A percentile compares a stretch with the other conserved stretches of the same genome.
Conservation (phyloP, 2,888 invertebrate genomes). For the Aethes cnicana region DNA sequence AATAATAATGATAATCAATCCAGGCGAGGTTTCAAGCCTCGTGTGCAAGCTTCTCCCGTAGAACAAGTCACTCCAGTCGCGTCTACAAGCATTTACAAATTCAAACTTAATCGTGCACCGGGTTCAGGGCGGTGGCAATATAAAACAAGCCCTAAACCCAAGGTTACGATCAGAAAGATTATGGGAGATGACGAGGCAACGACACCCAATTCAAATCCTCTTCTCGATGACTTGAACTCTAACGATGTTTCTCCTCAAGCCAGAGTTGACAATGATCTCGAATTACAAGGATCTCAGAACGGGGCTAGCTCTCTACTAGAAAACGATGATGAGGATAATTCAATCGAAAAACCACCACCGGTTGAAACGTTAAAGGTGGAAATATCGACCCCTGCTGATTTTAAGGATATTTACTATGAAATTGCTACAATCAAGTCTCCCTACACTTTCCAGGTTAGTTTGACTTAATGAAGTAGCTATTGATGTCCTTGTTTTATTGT, state of each 20-base stretch:
- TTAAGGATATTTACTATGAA: slow-evolving; percentile 92
- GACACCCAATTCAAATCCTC: slow-evolving; percentile 69
- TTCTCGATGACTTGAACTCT: slow-evolving; percentile 67
- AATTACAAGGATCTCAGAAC: slow-evolving; percentile 87
- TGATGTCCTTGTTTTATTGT: neutral
- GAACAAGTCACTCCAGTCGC: slow-evolving; percentile 76
- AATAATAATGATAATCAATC: slow-evolving; percentile 67
- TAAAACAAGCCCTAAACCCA: slow-evolving; percentile 93
- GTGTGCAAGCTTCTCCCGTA: slow-evolving; percentile 80
- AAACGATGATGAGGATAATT: slow-evolving; percentile 84
- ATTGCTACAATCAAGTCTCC: slow-evolving; percentile 95
- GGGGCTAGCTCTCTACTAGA: slow-evolving; percentile 84
- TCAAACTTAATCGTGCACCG: slow-evolving; percentile 90
- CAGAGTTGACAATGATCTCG: slow-evolving; percentile 85
- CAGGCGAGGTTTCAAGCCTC: slow-evolving; percentile 87
- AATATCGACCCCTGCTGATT: slow-evolving; percentile 93
- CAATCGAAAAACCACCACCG: slow-evolving; percentile 84
- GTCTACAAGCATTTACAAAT: slow-evolving; percentile 87
- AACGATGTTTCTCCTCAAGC: slow-evolving; percentile 82
- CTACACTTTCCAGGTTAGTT: slow-evolving; percentile 91
- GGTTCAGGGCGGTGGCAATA: slow-evolving; percentile 95
- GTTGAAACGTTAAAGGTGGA: slow-evolving; percentile 93
- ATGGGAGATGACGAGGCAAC: slow-evolving; percentile 80
- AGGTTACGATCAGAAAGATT: slow-evolving; percentile 89
- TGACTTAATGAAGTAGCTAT: neutral